These are phyloP conservation scores for Lamproptera curius DNA, from an alignment of 2,888 invertebrate species.

Conservation along the genomic window DNA sequence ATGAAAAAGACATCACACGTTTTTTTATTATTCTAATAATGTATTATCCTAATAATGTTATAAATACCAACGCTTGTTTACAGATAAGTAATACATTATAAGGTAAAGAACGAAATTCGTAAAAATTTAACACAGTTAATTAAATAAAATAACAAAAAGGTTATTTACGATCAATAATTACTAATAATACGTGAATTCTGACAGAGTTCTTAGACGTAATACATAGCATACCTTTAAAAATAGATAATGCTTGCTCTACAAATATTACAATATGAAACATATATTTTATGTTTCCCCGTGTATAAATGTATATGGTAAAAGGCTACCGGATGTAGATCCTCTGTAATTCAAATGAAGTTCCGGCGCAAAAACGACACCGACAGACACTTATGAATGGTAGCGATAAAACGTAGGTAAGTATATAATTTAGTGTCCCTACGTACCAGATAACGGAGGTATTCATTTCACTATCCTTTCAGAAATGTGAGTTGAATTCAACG, in stretches of 20 bases:
- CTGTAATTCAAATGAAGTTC: conserved; percentile 17
- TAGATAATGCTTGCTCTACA: background rate
- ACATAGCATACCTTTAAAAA: background rate
- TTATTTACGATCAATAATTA: no score
- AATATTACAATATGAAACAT: background rate
- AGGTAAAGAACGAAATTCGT: no score
- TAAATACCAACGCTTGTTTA: no score
- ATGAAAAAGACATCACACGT: no score
- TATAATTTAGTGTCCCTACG: background rate
- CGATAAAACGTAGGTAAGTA: conserved; percentile 3
- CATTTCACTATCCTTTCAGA: no score
- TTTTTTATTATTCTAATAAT: no score
- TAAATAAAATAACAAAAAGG: no score
- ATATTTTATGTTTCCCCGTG: background rate
- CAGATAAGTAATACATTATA: no score
- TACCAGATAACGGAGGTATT: no score
- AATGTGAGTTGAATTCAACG: no score
- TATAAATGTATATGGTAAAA: background rate
- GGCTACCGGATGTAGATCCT: conserved; percentile 10
- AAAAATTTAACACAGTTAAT: no score
- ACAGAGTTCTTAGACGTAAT: background rate
- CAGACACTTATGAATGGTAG: conserved; percentile 1
- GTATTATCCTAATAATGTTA: no score
- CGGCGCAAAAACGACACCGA: conserved; percentile 12
- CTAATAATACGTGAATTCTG: background rate